Evolutionary conservation across 2,113 vertebrate species (phyloP).

Genomic region (Hemicordylus capensis): DNA sequence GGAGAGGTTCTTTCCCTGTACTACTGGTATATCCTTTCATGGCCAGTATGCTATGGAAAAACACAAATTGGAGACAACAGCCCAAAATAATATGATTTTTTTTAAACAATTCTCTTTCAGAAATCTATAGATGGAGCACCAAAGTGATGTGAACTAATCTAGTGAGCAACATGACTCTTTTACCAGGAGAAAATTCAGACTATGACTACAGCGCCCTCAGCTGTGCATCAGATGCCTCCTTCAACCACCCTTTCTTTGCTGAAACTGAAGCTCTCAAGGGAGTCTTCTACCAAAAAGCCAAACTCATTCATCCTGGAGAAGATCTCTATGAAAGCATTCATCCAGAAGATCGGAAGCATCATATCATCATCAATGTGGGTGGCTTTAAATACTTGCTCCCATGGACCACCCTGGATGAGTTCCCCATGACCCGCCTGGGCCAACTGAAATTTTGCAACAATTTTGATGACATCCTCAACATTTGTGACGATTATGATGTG

Average conservation of each 20-base stretch:
- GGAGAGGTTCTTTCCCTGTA: no score
- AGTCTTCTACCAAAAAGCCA: conserved; percentile 91
- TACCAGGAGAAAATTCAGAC: conserved; percentile 95
- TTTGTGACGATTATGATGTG: conserved; percentile 96
- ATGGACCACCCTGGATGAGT: conserved; percentile 96
- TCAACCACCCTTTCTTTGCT: conserved; percentile 82
- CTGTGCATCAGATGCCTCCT: conserved; percentile 89
- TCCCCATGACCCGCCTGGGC: conserved; percentile 92
- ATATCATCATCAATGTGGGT: conserved; percentile 95
- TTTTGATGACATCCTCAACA: conserved; percentile 93
- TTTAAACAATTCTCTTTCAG: conserved; percentile 56
- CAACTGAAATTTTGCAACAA: conserved; percentile 92
- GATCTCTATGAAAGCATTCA: conserved; percentile 61
- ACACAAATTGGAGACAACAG: background rate
- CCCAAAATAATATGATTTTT: background rate
- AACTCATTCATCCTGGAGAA: conserved; percentile 74
- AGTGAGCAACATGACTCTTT: conserved; percentile 90
- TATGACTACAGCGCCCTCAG: conserved; percentile 97
- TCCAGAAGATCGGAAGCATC: conserved; percentile 81
- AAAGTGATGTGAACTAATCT: conserved; percentile 81
- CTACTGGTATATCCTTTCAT: no score
- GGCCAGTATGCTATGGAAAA: background rate
- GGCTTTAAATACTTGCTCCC: conserved; percentile 94
- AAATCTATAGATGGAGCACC: conserved; percentile 46
- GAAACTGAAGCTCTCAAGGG: conserved; percentile 88